Evolutionary conservation across 2,113 vertebrate genomes (phyloP), one percentile per base, ranked within the genome.

Genomic region (Pygoscelis adeliae): DNA sequence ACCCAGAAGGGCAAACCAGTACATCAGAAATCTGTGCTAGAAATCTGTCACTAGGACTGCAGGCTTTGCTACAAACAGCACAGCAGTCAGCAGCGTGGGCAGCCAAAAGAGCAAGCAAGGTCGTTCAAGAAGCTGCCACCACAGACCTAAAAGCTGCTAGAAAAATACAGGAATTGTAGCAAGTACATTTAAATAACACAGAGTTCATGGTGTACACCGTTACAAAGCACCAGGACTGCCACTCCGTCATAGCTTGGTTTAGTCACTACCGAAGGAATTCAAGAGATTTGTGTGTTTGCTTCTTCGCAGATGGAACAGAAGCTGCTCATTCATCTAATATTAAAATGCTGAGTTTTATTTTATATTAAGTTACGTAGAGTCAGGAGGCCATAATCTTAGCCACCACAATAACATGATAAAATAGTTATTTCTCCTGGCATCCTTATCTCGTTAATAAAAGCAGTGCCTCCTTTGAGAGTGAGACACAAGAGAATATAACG

Each of bases 1-100:
- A 87, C 59, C 27, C 29, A 89, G 66, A 77, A 90, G 93, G 91
- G 73, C 73, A 94, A 93, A 84, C 11, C 46, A 53, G 52, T 25
- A 67, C 26, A 19, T 85, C 36, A 55, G 72, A 93, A 94, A 95
- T 89, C 84, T 95, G 79, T 84, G 67, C 79, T 89, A 40, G 69
- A 89, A 96, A 96, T 65, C 96, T 96, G 92, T 92, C 94, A 70
- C 85, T 19, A 94, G 87, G 87, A 52, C 89, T 72, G 87, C 96
- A 89, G 94, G 94, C 70, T 95, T 71, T 91, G 88, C 93, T 78
- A 14, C 89, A 44, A 93, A 89, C 77, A 77, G 84, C 87, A 40
- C 94, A 95, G 91, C 94, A 94, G 92, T 44, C 79, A 61, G 86
- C 80, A 61, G 61, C 0, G 0, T 26, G 29, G 83, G 85, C 89